Percentiles rank a stretch among this genome's conserved stretches.
These are phyloP conservation scores for Andrena bicolor DNA, from an alignment of 2,888 invertebrate species.

Conservation along the genomic window DNA sequence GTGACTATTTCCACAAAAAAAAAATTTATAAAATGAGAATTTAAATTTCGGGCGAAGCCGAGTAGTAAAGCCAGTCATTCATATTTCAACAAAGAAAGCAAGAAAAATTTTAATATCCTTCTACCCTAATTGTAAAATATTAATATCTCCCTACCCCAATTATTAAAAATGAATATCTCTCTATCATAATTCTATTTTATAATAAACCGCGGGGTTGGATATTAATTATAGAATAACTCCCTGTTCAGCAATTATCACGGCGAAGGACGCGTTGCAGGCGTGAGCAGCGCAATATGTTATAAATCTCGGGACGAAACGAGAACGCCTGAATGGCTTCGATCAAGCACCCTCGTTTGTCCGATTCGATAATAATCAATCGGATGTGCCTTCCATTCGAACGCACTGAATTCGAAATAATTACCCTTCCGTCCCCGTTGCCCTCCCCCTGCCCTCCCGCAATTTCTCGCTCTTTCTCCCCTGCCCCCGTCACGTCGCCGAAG, in stretches of 20 bases:
- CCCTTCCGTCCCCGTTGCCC: constrained; percentile 49
- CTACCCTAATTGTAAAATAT: too few relatives aligned
- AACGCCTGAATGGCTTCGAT: constrained; percentile 75
- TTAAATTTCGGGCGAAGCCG: too few relatives aligned
- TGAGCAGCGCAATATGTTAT: background rate
- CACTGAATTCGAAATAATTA: constrained; percentile 83
- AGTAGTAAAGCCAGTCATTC: too few relatives aligned
- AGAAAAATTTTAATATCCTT: too few relatives aligned
- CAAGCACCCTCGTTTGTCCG: constrained; percentile 80
- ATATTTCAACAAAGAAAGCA: too few relatives aligned
- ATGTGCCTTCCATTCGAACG: constrained; percentile 80
- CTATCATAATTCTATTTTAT: too few relatives aligned
- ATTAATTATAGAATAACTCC: constrained; percentile 14
- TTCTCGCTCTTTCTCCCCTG: constrained; percentile 28
- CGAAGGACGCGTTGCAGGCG: constrained; percentile 1
- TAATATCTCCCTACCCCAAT: too few relatives aligned
- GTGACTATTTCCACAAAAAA: too few relatives aligned
- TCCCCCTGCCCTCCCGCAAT: constrained; percentile 1
- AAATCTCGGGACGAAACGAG: constrained; percentile 30
- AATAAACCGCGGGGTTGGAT: background rate
- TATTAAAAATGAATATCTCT: too few relatives aligned
- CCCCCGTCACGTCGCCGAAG: constrained; percentile 24
- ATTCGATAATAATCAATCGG: constrained; percentile 83
- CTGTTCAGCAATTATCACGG: constrained; percentile 7
- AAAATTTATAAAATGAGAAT: too few relatives aligned